A percentile compares a stretch with the other conserved stretches of the same genome.
These are phyloP conservation scores for Cathartes aura DNA, from an alignment of 2,113 vertebrate genomes.

Conservation along the genomic window DNA sequence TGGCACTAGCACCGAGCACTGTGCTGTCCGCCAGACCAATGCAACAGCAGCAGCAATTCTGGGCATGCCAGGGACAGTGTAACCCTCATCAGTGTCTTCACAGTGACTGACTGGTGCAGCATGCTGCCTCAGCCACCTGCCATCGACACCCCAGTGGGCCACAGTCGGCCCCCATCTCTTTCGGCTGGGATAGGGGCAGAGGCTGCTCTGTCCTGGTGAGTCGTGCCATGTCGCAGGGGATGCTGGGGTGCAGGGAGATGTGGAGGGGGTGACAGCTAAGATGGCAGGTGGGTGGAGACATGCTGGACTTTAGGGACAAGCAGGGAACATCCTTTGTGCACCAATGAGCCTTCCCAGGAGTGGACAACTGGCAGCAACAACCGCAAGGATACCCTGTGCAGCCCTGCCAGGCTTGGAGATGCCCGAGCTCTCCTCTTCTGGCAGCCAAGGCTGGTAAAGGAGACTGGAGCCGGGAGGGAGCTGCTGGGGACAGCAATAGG, in stretches of 20 bases:
- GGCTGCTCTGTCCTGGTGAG: fast-evolving
- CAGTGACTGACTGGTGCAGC: fast-evolving
- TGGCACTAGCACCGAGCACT: fast-evolving
- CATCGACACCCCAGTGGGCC: neutral
- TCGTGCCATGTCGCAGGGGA: neutral
- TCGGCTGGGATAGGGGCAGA: neutral
- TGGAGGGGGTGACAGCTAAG: neutral
- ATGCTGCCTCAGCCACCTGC: neutral
- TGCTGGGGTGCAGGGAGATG: neutral
- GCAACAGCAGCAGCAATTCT: neutral
- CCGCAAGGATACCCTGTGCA: fast-evolving
- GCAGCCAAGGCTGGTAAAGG: neutral
- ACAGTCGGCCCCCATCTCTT: fast-evolving
- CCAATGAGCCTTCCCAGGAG: fast-evolving
- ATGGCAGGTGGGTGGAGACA: neutral
- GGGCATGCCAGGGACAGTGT: neutral
- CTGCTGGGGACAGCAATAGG: neutral
- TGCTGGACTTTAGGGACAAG: neutral
- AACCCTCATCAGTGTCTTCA: neutral
- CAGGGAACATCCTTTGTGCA: neutral
- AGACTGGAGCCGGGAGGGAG: neutral
- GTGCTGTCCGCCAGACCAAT: fast-evolving
- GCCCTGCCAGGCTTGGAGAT: neutral
- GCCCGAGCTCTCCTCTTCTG: neutral
- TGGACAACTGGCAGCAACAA: neutral